These are phyloP conservation scores for Engraulis encrasicolus DNA, from an alignment of 2,113 vertebrate species.

Conservation along the genomic window DNA sequence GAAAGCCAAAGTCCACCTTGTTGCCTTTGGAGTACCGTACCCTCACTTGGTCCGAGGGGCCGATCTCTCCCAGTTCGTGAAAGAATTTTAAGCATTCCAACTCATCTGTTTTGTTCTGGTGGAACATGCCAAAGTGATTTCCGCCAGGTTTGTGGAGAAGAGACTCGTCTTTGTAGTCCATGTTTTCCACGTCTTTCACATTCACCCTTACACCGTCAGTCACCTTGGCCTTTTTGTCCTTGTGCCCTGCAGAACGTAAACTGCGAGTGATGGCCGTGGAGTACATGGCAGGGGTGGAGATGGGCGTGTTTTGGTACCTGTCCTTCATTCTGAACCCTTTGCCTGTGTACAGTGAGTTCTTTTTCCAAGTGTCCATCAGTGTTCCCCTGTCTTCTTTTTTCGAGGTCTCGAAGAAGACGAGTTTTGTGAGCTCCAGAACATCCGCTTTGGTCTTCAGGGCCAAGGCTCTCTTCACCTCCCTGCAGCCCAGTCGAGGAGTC, in stretches of 20 bases:
- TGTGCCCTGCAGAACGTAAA: slow-evolving; percentile 18
- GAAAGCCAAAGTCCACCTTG: slow-evolving; percentile 48
- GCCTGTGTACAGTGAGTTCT: slow-evolving; percentile 16
- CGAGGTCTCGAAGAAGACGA: slow-evolving; percentile 44
- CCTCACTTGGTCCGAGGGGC: not conserved
- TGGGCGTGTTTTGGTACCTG: slow-evolving; percentile 28
- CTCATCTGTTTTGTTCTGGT: slow-evolving; percentile 37
- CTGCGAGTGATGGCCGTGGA: slow-evolving; percentile 41
- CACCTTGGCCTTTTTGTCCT: slow-evolving; percentile 14
- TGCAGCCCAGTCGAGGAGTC: slow-evolving; percentile 42
- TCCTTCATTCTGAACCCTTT: slow-evolving; percentile 43
- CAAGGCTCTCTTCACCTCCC: slow-evolving; percentile 35
- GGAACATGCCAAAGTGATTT: slow-evolving; percentile 30
- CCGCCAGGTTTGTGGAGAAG: not conserved
- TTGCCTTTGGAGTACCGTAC: slow-evolving; percentile 36
- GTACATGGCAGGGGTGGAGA: slow-evolving; percentile 47
- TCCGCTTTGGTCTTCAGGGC: slow-evolving; percentile 5
- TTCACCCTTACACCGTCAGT: slow-evolving; percentile 30
- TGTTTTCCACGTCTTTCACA: not conserved
- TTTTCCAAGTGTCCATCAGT: slow-evolving; percentile 10
- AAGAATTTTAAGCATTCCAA: slow-evolving; percentile 48
- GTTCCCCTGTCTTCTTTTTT: not conserved
- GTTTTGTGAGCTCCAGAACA: slow-evolving; percentile 27
- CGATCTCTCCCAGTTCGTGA: slow-evolving; percentile 12
- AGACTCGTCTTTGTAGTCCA: slow-evolving; percentile 34